Conservation (phyloP, 2,797 vertebrate genomes). For the Danio albolineatus region DNA sequence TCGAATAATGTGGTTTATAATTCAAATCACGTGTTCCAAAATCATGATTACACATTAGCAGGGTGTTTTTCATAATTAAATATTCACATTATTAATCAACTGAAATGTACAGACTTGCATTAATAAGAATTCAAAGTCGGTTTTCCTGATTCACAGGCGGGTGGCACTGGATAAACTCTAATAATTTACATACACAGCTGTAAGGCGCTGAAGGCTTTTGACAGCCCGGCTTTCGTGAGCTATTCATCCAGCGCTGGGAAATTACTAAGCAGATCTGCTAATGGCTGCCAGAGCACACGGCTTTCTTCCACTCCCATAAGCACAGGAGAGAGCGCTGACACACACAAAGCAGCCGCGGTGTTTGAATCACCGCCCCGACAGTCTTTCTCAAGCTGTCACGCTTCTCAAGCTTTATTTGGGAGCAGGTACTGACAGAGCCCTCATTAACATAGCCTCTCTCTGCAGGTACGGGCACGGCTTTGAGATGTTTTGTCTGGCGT, state of each 20-base stretch:
- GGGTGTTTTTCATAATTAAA: conserved; percentile 12
- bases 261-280: conserved; percentile 51
- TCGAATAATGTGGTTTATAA: not conserved
- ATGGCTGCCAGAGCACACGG: conserved; percentile 22
- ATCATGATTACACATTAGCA: conserved; percentile 29
- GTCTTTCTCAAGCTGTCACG: conserved; percentile 31
- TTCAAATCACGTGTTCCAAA: conserved; percentile 29
- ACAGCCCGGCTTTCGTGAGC: conserved; percentile 39
- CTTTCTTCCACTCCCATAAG: conserved; percentile 40
- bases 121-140: conserved; percentile 24
- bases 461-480: conserved; percentile 96
- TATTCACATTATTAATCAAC: conserved; percentile 7
- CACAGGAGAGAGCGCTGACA: conserved; percentile 30
- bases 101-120: conserved; percentile 22
- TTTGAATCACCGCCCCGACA: conserved; percentile 39
- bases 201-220: conserved; percentile 38
- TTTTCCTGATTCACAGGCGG: conserved; percentile 11
- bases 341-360: conserved; percentile 29
- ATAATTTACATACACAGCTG: conserved; percentile 8
- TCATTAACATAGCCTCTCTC: conserved; percentile 52
- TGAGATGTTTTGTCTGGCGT: conserved; percentile 94
- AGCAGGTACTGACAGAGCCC: conserved; percentile 34
- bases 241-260: conserved; percentile 47
- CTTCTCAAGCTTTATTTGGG: conserved; percentile 29
- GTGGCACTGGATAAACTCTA: not conserved